Conservation (phyloP, 2,113 vertebrate species). For the Heliornis fulica region DNA sequence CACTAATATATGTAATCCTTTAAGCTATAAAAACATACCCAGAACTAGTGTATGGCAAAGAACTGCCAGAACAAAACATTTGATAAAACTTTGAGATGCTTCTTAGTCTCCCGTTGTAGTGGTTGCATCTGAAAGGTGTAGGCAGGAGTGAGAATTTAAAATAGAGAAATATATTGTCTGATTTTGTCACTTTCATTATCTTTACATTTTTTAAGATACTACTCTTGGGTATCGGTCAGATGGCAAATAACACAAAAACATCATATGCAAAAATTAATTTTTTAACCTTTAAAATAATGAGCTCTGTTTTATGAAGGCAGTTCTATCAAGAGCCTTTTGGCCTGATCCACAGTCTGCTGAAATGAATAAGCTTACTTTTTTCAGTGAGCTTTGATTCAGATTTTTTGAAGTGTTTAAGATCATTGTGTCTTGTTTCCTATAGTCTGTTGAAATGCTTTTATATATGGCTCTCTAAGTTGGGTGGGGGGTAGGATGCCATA, state of each 20-base stretch:
- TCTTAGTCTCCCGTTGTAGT: neutral
- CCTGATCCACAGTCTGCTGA: neutral
- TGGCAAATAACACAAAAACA: neutral
- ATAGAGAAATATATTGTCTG: neutral
- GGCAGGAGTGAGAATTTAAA: neutral
- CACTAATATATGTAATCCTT: neutral
- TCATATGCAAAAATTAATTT: accelerated
- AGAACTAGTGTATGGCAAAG: neutral
- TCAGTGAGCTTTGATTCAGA: neutral
- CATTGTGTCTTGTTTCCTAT: neutral
- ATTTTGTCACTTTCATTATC: neutral
- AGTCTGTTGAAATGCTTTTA: neutral
- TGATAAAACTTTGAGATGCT: neutral
- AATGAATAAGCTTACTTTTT: neutral
- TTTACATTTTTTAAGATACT: neutral
- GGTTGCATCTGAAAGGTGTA: neutral
- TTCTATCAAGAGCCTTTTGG: neutral
- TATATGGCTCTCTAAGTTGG: neutral
- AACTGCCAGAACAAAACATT: neutral
- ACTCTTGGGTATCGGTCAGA: neutral
- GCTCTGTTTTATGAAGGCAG: neutral
- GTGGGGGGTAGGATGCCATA: neutral
- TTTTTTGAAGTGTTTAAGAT: neutral
- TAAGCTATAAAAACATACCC: neutral
- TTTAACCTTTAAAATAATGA: neutral